These are phyloP conservation scores for Acleris holmiana DNA, from an alignment of 2,888 invertebrate species.

Conservation along the genomic window DNA sequence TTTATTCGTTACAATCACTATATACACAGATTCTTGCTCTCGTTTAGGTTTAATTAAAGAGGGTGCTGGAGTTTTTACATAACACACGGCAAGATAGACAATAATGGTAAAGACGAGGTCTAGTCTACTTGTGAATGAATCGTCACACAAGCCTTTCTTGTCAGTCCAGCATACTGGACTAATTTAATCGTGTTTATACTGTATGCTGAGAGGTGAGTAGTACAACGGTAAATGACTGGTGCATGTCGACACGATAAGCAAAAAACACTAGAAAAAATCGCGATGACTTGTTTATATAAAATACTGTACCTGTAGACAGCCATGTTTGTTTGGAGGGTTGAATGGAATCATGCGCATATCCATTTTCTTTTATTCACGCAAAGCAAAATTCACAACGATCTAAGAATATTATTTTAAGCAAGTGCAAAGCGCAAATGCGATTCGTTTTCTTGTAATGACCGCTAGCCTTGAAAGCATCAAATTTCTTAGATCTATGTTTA, in stretches of 20 bases:
- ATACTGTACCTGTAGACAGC: not conserved
- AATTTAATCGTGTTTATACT: not conserved
- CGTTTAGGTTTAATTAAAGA: too few relatives aligned
- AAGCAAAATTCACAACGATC: not conserved
- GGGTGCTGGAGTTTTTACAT: too few relatives aligned
- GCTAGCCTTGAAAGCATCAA: too few relatives aligned
- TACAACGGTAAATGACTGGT: conserved; percentile 35
- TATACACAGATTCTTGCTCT: too few relatives aligned
- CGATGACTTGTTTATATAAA: conserved; percentile 22
- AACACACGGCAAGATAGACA: too few relatives aligned
- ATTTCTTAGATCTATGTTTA: too few relatives aligned
- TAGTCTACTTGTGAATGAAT: too few relatives aligned
- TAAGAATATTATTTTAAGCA: not conserved
- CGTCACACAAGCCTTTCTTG: too few relatives aligned
- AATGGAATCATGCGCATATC: not conserved
- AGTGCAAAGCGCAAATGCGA: not conserved
- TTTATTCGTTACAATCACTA: too few relatives aligned
- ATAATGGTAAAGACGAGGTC: too few relatives aligned
- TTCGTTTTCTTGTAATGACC: too few relatives aligned
- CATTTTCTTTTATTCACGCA: not conserved
- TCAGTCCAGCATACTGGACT: too few relatives aligned
- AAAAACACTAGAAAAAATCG: conserved; percentile 20
- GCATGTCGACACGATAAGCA: conserved; percentile 31
- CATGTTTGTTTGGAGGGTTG: not conserved
- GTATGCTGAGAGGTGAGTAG: conserved; percentile 13